A percentile compares a stretch with the other conserved stretches of the same genome.
These are phyloP conservation scores for silkworm (Bombyx mori) DNA, from an alignment of 1,140 invertebrate species.

Conservation along the genomic window DNA sequence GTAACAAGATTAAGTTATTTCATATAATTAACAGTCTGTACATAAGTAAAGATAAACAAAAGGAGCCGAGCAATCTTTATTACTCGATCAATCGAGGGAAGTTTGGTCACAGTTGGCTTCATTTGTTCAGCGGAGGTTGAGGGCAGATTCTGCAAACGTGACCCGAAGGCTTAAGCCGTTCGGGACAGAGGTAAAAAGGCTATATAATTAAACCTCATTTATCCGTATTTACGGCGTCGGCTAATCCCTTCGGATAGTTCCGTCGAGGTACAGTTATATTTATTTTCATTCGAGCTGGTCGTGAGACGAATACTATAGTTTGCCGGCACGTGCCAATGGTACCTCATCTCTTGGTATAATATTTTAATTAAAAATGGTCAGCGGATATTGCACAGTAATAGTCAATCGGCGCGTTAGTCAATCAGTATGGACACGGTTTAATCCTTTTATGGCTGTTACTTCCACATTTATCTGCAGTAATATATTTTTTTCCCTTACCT, in stretches of 20 bases:
- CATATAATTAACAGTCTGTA: too few species aligned
- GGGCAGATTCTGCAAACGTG: slow-evolving; percentile 27
- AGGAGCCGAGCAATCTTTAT: slow-evolving; percentile 3
- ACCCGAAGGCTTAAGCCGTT: slow-evolving; percentile 21
- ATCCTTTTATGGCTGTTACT: too few species aligned
- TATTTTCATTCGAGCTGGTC: slow-evolving; percentile 6
- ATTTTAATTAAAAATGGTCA: too few species aligned
- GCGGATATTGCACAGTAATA: too few species aligned
- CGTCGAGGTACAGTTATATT: slow-evolving; percentile 1
- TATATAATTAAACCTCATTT: slow-evolving; percentile 53
- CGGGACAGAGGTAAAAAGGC: slow-evolving; percentile 27
- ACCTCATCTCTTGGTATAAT: too few species aligned
- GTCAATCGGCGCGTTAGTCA: too few species aligned
- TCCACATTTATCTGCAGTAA: too few species aligned
- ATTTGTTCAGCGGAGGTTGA: slow-evolving; percentile 17
- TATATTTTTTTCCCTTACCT: too few species aligned
- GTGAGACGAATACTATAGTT: too few species aligned
- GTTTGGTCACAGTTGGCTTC: slow-evolving; percentile 13
- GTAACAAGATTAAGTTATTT: too few species aligned
- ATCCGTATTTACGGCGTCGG: slow-evolving; percentile 40
- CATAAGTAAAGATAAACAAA: slow-evolving; percentile 1
- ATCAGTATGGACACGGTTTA: too few species aligned
- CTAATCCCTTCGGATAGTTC: slow-evolving; percentile 27
- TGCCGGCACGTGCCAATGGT: too few species aligned
- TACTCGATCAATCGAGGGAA: slow-evolving; percentile 12